Base-by-base conservation (phyloP, 2,113 vertebrate species). In the Oplegnathus fasciatus region DNA sequence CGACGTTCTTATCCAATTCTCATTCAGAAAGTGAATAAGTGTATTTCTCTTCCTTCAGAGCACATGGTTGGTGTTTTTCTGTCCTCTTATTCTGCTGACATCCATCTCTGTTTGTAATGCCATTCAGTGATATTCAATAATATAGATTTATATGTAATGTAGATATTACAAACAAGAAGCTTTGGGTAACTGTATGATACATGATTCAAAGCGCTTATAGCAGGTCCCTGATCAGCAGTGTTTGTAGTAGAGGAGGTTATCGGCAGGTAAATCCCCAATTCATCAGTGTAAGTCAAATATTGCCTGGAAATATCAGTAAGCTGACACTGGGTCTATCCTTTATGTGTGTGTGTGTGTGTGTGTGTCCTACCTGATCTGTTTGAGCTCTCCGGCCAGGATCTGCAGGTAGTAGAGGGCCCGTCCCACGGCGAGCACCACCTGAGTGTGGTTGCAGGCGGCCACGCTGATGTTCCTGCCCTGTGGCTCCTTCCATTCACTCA, bases 401-500 rank as follows among this genome's bases (percentile, higher is more conserved):
- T 99, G 97, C 91, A 99, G 95, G 92, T 99, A 99, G 90, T 97
- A 99, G 1, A 99, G 95, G 26, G 97, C 97, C 67, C 98, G 88
- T 1, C 98, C 98, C 86, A 99, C 98, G 0, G 98, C 98, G 3
- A 99, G 97, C 52, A 99, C 98, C 46, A 99, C 98, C 93, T 99
- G 98, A 79, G 96, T 97, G 88, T 96, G 97, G 93, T 99, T 99
- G 78, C 98, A 99, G 54, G 98, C 98, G 2, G 98, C 98, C 73
- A 99, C 98, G 0, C 98, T 99, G 95, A 99, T 98, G 94, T 99
- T 99, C 89, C 97, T 97, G 48, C 98, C 97, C 15, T 98, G 97
- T 6, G 98, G 98, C 86, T 99, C 98, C 84, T 99, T 99, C 98
- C 98, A 99, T 64, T 99, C 98, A 0, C 98, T 99, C 81, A 97